Conservation (phyloP, 2,113 vertebrate genomes). For the Percina caprodes region DNA sequence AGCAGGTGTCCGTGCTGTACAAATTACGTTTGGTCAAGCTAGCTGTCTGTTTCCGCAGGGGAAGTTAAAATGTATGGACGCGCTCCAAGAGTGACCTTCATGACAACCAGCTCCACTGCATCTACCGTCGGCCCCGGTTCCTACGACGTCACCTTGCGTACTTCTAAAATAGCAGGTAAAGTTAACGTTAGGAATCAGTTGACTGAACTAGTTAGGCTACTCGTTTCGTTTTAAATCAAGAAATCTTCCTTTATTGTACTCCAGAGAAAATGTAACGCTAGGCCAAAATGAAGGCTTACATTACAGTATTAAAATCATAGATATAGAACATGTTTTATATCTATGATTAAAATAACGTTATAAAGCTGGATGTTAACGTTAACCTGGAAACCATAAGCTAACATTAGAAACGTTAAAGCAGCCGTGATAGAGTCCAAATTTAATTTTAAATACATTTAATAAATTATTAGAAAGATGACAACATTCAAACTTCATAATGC, state of each 20-base stretch:
- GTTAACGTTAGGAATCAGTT: neutral
- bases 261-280: neutral
- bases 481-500: neutral
- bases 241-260: neutral
- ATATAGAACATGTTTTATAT: too few species aligned
- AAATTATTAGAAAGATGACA: neutral
- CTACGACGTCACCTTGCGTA: conserved; percentile 57
- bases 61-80: conserved; percentile 73
- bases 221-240: neutral
- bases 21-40: neutral
- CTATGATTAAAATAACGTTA: neutral
- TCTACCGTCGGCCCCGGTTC: conserved; percentile 77
- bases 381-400: neutral
- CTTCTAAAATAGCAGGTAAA: conserved; percentile 51
- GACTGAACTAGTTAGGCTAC: neutral
- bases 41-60: neutral
- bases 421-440: neutral
- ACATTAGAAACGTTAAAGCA: too few species aligned
- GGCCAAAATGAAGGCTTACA: neutral
- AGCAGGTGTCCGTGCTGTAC: neutral
- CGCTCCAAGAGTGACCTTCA: conserved; percentile 69
- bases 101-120: conserved; percentile 43
- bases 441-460: neutral
- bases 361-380: neutral
- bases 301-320: neutral